Percentiles rank a stretch among this genome's conserved stretches.
Conservation (phyloP, 2,888 invertebrate genomes). For the Chouioia cunea region DNA sequence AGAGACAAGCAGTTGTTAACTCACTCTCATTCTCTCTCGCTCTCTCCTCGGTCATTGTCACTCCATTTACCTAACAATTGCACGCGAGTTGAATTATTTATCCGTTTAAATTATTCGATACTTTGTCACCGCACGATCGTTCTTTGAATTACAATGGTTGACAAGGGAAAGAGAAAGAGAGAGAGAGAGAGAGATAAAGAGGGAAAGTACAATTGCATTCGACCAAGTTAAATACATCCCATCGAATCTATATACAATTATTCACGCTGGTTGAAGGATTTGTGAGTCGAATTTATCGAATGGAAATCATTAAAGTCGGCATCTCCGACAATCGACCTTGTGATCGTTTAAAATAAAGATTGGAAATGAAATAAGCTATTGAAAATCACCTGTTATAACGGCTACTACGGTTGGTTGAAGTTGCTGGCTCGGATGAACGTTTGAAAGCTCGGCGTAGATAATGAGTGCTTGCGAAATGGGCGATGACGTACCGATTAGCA, state of each 20-base stretch:
- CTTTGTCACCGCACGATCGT: too few relatives aligned
- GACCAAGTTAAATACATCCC: not conserved
- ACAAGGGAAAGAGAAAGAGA: too few relatives aligned
- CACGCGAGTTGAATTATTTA: too few relatives aligned
- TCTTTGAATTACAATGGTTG: too few relatives aligned
- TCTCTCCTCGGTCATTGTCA: not conserved
- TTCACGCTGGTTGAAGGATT: not conserved
- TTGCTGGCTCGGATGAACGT: constrained; percentile 71
- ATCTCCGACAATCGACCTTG: not conserved
- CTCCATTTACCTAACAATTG: not conserved
- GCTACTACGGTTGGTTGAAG: constrained; percentile 77
- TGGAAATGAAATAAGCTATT: constrained; percentile 7
- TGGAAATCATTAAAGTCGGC: not conserved
- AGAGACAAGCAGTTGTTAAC: too few relatives aligned
- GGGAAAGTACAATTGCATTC: not conserved
- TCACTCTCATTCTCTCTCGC: too few relatives aligned
- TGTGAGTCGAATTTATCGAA: too few relatives aligned
- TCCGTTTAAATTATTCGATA: too few relatives aligned
- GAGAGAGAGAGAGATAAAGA: too few relatives aligned
- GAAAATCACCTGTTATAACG: constrained; percentile 73
- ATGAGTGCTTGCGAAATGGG: constrained; percentile 79
- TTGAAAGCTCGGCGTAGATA: constrained; percentile 78
- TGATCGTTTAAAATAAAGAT: too few relatives aligned
- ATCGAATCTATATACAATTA: not conserved
- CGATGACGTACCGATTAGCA: constrained; percentile 78